Percentiles rank a stretch among this genome's conserved stretches.
phyloP scores from a whole-genome alignment of 2,113 vertebrate species.

The Myrmecobius fasciatus region DNA sequence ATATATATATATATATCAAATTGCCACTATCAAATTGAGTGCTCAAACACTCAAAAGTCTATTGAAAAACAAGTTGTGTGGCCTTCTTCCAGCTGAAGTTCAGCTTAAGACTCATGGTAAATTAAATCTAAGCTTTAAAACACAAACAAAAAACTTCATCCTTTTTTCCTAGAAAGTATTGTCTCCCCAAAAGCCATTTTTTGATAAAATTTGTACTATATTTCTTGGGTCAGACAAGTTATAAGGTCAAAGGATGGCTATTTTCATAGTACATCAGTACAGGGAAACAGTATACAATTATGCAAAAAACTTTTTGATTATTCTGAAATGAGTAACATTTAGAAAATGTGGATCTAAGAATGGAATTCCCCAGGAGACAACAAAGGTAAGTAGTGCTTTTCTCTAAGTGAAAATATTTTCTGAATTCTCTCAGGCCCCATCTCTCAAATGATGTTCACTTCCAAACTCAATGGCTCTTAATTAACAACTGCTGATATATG shows the following conservation, averaged over 20 bases:
- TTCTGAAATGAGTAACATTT: background rate
- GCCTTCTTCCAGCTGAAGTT: background rate
- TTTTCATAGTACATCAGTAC: background rate
- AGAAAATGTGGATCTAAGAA: background rate
- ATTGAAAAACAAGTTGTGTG: background rate
- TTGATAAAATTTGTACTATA: background rate
- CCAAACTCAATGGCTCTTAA: background rate
- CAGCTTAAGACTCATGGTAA: background rate
- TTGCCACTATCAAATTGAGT: background rate
- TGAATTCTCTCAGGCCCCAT: background rate
- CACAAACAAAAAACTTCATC: background rate
- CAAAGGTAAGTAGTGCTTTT: background rate
- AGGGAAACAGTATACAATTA: background rate
- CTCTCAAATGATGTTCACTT: background rate
- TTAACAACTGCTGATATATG: background rate
- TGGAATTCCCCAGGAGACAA: constrained; percentile 2
- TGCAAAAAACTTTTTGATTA: background rate
- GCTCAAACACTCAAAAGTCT: background rate
- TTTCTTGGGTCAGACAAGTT: background rate
- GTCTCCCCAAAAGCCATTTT: background rate
- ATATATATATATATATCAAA: no score
- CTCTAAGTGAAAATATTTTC: background rate
- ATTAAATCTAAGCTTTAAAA: background rate
- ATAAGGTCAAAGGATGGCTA: background rate
- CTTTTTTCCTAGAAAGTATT: background rate